phyloP scores from a whole-genome alignment of 2,888 invertebrate genomes.

The Hypena proboscidalis region DNA sequence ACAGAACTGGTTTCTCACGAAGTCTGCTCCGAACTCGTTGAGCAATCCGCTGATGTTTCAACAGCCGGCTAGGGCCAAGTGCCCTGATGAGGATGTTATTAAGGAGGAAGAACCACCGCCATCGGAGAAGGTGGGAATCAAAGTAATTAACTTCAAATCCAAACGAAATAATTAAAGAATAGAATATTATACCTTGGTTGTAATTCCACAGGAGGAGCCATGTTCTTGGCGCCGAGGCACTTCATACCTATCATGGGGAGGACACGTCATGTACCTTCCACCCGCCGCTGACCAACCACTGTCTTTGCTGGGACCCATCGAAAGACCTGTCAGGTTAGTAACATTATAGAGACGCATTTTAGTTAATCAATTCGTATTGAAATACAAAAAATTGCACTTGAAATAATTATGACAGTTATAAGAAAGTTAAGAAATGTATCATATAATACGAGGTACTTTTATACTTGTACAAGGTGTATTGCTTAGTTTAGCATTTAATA shows the following conservation, averaged over 20 bases:
- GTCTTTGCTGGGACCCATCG: constrained; percentile 68
- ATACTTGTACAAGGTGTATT: too few relatives aligned
- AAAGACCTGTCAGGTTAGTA: constrained; percentile 73
- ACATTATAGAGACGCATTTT: too few relatives aligned
- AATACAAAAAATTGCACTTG: too few relatives aligned
- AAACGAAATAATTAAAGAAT: too few relatives aligned
- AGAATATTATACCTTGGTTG: too few relatives aligned
- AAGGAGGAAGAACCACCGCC: constrained; percentile 66
- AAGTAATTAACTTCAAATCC: background rate
- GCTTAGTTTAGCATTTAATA: too few relatives aligned
- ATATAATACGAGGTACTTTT: too few relatives aligned
- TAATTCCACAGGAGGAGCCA: constrained; percentile 68
- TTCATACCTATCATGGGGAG: constrained; percentile 87
- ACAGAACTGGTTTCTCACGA: constrained; percentile 92
- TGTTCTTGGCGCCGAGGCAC: constrained; percentile 61
- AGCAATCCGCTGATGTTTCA: constrained; percentile 84
- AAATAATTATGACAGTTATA: too few relatives aligned
- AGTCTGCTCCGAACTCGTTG: constrained; percentile 91
- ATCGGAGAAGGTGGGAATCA: constrained; percentile 69
- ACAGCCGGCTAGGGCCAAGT: constrained; percentile 62
- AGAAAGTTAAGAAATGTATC: too few relatives aligned
- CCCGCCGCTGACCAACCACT: constrained; percentile 72
- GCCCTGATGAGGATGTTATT: constrained; percentile 65
- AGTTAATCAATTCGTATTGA: too few relatives aligned
- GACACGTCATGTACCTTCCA: constrained; percentile 93